Evolutionary conservation across 2,113 vertebrate species (phyloP).

Genomic region (Pipra filicauda): DNA sequence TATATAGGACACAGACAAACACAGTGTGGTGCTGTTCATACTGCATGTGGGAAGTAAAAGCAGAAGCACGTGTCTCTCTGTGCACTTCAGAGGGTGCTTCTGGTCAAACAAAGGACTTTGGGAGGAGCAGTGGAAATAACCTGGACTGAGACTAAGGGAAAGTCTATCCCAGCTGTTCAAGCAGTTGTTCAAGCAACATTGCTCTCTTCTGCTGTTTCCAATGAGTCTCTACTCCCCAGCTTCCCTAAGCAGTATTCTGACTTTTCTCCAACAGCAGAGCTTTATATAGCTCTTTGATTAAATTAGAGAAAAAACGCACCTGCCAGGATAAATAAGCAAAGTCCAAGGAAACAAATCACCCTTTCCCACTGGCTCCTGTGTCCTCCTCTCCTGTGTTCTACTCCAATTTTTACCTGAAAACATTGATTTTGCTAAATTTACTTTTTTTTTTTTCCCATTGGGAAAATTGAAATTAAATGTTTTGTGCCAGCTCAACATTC

Average conservation of each 20-base stretch:
- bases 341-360: not conserved
- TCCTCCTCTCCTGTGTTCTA: not conserved
- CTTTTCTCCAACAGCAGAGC: not conserved
- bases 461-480: slow-evolving; percentile 6
- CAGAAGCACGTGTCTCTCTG: not conserved
- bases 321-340: not conserved
- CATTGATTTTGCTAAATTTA: not conserved
- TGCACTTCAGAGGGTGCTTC: not conserved
- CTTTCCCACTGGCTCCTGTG: not conserved
- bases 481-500: not conserved
- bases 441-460: not conserved
- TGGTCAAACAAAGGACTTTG: not conserved
- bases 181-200: not conserved
- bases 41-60: not conserved
- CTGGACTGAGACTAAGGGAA: not conserved
- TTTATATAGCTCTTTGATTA: not conserved
- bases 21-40: not conserved
- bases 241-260: not conserved
- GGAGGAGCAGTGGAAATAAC: not conserved
- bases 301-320: slow-evolving; percentile 8
- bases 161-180: not conserved
- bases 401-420: not conserved
- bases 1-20: not conserved
- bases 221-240: not conserved
- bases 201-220: not conserved